Base-by-base conservation (phyloP, 2,797 vertebrate genomes). In the Typhlichthys eigenmanni region DNA sequence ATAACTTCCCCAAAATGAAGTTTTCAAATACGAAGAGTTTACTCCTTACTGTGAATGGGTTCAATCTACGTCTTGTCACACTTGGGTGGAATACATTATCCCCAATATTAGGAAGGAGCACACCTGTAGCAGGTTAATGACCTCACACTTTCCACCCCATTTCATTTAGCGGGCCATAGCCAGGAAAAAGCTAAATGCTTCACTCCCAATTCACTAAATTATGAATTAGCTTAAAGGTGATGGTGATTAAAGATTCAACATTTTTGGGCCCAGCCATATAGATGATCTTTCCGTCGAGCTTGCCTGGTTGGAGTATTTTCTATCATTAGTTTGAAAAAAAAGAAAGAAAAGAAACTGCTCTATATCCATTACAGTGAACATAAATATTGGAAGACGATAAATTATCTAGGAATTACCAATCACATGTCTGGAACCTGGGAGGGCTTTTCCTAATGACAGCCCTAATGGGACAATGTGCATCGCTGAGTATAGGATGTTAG, bases 131-230 rank as follows among this genome's bases (percentile, higher is more conserved):
- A 90, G 87, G 87, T 90, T 88, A 90, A 91, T 88, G 90, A 89
- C 91, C 87, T 91, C 88, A 84, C 88, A 82, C 88, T 91, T 90
- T 91, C 84, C 89, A 88, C 87, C 85, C 84, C 88, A 90, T 92
- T 91, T 89, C 90, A 88, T 87, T 91, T 84, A 82, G 82, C 85
- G 69, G 86, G 69, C 78, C 81, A 74, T 82, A 69, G 71, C 75
- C 86, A 84, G 87, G 76, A 84, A 81, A 29, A 87, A 86, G 78
- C 85, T 80, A 87, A 90, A 84, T 34, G 84, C 85, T 78, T 83
- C 84, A 79, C 82, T 88, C 84, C 81, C 77, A 72, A 70, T 87
- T 85, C 86, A 79, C 82, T 93, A 74, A 93, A 92, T 93, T 91
- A 93, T 93, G 88, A 90, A 93, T 92, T 84, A 84, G 66, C 76